Evolutionary conservation across 2,113 vertebrate species (phyloP).

Genomic region (Paracanthobrama guichenoti): DNA sequence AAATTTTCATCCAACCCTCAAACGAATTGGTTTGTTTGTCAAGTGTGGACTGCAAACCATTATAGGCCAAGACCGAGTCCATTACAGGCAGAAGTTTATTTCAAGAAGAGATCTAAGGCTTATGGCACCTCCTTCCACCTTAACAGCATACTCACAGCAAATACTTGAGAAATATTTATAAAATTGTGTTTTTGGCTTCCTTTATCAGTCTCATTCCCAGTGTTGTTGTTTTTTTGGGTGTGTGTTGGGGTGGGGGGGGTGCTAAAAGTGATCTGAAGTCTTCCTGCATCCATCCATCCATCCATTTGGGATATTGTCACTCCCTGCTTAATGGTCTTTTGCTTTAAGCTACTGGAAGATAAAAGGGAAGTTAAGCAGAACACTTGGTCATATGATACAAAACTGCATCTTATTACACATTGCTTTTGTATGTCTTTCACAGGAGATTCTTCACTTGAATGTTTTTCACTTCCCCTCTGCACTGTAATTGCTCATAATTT

Average conservation of each 20-base stretch:
- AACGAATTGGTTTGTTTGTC: neutral
- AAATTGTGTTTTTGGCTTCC: neutral
- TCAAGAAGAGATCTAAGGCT: conserved; percentile 7
- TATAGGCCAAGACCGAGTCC: neutral
- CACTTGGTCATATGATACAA: conserved; percentile 16
- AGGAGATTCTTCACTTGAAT: neutral
- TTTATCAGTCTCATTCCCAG: neutral
- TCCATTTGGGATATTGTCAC: neutral
- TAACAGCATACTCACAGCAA: neutral
- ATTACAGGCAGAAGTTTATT: conserved; percentile 9
- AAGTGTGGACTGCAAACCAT: neutral
- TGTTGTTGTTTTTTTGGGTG: no score
- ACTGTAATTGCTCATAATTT: neutral
- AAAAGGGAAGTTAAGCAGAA: conserved; percentile 16
- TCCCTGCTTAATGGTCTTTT: neutral
- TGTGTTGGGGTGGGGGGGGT: no score
- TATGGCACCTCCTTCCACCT: neutral
- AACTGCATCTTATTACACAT: conserved; percentile 8
- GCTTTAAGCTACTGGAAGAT: conserved; percentile 13
- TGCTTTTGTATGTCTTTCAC: conserved; percentile 3
- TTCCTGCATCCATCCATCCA: conserved; percentile 8
- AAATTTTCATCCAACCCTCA: neutral
- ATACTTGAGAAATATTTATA: neutral
- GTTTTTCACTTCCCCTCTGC: neutral
- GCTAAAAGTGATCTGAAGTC: neutral